Evolutionary conservation across 64 coral and sea anemone species (phyloP), one percentile per base, ranked within the genome.

Genomic region (Dendronephthya gigantea): DNA sequence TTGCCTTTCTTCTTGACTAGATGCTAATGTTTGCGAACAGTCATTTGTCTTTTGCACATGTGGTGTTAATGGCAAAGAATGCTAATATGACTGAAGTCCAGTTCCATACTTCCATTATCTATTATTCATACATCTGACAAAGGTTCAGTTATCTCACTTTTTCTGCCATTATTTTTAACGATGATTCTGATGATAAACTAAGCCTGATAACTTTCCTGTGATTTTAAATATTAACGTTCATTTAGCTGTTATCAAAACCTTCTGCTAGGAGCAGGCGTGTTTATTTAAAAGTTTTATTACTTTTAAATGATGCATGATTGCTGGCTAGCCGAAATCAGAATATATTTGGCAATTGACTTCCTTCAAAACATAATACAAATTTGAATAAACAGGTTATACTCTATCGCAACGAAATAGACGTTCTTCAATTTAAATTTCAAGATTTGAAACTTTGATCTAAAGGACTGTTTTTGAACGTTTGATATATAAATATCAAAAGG

Each of bases 261-360:
- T n/a, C 58, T 22, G 58, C 58, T 5, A 79, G 72, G 27, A 29
- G 25, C 72, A 79, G 36, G 7, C 32, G 15, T 79, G 72, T 0
- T 35, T 79, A 29, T 79, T 79, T 79, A 36, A 79, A 79, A 79
- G 12, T 79, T 79, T 79, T 39, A 79, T 79, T 15, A 17, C 72
- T 36, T 79, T 29, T 79, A 34, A 79, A 79, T 79, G 32, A 79
- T 79, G 4, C 72, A 79, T 79, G 72, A 36, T 79, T 79, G 30
- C 32, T 79, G 72, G 55, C 55, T 62, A 62, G 55, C 55, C 29
- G 32, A 28, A 29, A 79, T 39, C 3, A 15, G 58, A 66, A 30
- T 30, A 66, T 5, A 66, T 66, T n/a, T n/a, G 72, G 22, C 72
- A 39, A 79, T 33, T 28, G 29, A 0, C 16, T 36, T 2, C 29